Percentiles rank a stretch among this genome's conserved stretches.
phyloP scores from a whole-genome alignment of 2,113 vertebrate genomes.

The Antigone vipio region DNA sequence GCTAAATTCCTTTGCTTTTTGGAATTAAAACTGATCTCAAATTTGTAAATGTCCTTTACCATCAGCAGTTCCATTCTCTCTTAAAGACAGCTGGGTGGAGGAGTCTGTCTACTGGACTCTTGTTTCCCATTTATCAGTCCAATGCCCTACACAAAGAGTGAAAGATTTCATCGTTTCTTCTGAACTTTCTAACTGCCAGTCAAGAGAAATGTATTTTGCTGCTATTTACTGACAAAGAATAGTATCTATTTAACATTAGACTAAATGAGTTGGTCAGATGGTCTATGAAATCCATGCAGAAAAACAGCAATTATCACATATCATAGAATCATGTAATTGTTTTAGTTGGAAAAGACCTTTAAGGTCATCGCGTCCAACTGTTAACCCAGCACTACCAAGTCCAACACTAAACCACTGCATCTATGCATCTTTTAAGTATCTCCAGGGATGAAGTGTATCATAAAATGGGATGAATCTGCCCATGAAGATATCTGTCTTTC shows the following conservation, averaged over 20 bases:
- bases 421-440: too few species aligned
- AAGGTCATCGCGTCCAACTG: too few species aligned
- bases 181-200: background rate
- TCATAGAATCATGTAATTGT: too few species aligned
- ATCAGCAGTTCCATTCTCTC: background rate
- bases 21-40: background rate
- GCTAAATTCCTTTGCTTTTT: background rate
- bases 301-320: background rate
- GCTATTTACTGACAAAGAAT: background rate
- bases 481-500: background rate
- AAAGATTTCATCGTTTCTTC: background rate
- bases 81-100: background rate
- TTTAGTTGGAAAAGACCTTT: too few species aligned
- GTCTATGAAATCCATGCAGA: background rate
- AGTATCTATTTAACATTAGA: background rate
- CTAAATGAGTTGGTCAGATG: background rate
- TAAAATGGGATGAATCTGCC: background rate
- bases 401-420: too few species aligned
- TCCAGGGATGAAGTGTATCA: background rate
- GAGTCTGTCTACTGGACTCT: background rate
- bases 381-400: too few species aligned
- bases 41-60: background rate
- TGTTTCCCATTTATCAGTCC: background rate
- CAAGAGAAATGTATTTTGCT: background rate
- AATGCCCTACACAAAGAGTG: background rate